phyloP scores from a whole-genome alignment of 37 sponge, comb jelly and placozoan genomes.

The Bolinopsis microptera region DNA sequence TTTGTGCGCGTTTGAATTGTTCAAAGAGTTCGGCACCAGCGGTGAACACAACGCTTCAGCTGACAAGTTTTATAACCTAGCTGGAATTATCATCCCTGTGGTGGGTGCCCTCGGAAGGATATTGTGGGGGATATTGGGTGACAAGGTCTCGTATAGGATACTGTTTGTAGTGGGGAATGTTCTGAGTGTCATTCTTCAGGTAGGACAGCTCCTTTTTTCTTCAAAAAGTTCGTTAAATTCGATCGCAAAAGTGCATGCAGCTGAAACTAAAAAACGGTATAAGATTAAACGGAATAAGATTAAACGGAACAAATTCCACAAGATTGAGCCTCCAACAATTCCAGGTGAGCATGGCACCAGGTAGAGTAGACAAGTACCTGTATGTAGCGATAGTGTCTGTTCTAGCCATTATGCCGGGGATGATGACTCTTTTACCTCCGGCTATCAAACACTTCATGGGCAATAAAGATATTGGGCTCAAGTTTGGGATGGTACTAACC shows the following conservation, averaged over 20 bases:
- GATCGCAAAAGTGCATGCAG: too few relatives aligned
- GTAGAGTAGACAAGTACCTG: not conserved
- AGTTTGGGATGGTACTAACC: slow-evolving; percentile 40
- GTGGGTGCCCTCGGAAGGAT: slow-evolving; percentile 23
- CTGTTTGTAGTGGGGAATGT: not conserved
- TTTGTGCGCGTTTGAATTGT: slow-evolving; percentile 40
- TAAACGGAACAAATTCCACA: too few relatives aligned
- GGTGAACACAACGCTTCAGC: not conserved
- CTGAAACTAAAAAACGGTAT: too few relatives aligned
- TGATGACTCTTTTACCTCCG: slow-evolving; percentile 17
- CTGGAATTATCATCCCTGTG: slow-evolving; percentile 13
- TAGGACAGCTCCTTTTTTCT: too few relatives aligned
- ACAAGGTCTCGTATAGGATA: not conserved
- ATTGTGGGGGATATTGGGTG: slow-evolving; percentile 14
- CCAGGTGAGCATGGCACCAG: not conserved
- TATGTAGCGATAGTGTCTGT: not conserved
- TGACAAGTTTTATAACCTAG: slow-evolving; percentile 16
- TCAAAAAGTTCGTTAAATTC: not conserved
- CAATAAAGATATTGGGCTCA: not conserved
- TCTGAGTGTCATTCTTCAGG: slow-evolving; percentile 1
- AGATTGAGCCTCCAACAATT: too few relatives aligned
- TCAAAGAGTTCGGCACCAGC: slow-evolving; percentile 32
- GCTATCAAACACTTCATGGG: slow-evolving; percentile 63
- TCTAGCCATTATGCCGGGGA: slow-evolving; percentile 36
- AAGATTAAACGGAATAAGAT: too few relatives aligned